Conservation (phyloP, 1,140 invertebrate genomes). For the Scaptomyza hsui region DNA sequence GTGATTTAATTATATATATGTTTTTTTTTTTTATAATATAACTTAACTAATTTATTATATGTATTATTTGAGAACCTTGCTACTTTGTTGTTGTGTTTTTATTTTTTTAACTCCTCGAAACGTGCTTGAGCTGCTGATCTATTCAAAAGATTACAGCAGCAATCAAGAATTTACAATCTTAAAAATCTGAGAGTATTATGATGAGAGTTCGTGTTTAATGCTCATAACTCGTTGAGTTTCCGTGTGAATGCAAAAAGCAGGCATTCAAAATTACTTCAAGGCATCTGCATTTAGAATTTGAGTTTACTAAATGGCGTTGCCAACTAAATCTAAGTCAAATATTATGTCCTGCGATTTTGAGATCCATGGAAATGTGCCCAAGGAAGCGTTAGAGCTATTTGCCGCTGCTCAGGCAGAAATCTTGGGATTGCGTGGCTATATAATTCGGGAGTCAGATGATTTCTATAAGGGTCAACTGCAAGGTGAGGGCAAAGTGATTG, state of each 20-base stretch:
- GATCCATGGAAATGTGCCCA: slow-evolving; percentile 38
- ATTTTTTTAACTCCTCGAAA: not conserved
- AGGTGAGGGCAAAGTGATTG: slow-evolving; percentile 60
- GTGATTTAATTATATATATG: slow-evolving; percentile 60
- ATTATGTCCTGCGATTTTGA: slow-evolving; percentile 62
- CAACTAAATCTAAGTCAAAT: not conserved
- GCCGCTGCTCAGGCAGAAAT: slow-evolving; percentile 46
- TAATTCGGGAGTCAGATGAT: slow-evolving; percentile 31
- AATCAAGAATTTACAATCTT: slow-evolving; percentile 17
- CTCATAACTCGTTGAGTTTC: not conserved
- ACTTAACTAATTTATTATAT: not conserved
- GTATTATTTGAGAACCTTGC: slow-evolving; percentile 2
- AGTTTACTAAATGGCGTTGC: slow-evolving; percentile 1
- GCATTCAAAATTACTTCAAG: slow-evolving; percentile 13
- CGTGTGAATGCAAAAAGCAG: not conserved
- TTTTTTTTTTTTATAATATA: slow-evolving; percentile 3
- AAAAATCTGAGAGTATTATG: not conserved
- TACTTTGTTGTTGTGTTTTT: not conserved
- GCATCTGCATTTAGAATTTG: not conserved
- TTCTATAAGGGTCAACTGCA: slow-evolving; percentile 48
- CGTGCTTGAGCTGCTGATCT: slow-evolving; percentile 21
- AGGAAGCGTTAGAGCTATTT: slow-evolving; percentile 63
- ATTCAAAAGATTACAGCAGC: slow-evolving; percentile 20
- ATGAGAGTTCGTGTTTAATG: slow-evolving; percentile 4
- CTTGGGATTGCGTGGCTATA: slow-evolving; percentile 56